Percentiles rank a stretch among this genome's conserved stretches.
Conservation (phyloP, 2,797 vertebrate genomes). For the Spondyliosoma cantharus region DNA sequence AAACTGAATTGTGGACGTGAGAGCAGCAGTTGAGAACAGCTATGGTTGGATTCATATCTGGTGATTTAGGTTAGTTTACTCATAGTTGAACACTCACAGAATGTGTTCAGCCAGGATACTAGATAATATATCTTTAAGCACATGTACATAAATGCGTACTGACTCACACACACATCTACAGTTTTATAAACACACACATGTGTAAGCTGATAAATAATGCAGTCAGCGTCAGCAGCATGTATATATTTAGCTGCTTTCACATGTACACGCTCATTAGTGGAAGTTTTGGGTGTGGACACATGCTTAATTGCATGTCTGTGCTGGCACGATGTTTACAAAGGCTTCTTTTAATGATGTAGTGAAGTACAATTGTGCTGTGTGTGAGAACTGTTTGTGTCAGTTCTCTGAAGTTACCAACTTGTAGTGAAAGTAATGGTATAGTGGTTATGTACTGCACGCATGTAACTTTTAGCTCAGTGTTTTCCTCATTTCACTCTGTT, state of each 20-base stretch:
- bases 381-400: background rate
- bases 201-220: background rate
- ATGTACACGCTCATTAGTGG: background rate
- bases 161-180: background rate
- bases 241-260: background rate
- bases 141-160: background rate
- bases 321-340: slow-evolving; percentile 23
- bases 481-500: background rate
- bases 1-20: background rate
- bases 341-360: background rate
- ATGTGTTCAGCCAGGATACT: background rate
- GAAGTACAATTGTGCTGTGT: background rate
- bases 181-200: background rate
- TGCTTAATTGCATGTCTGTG: slow-evolving; percentile 10
- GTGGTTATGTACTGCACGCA: background rate
- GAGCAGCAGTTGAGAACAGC: background rate
- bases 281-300: slow-evolving; percentile 29
- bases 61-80: background rate
- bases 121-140: background rate
- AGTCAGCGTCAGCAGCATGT: background rate
- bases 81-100: slow-evolving; percentile 11
- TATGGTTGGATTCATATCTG: background rate
- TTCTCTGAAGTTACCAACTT: background rate
- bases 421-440: background rate
- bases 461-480: background rate